These are phyloP conservation scores for Micromys minutus DNA, from an alignment of 2,113 vertebrate genomes.

Conservation along the genomic window DNA sequence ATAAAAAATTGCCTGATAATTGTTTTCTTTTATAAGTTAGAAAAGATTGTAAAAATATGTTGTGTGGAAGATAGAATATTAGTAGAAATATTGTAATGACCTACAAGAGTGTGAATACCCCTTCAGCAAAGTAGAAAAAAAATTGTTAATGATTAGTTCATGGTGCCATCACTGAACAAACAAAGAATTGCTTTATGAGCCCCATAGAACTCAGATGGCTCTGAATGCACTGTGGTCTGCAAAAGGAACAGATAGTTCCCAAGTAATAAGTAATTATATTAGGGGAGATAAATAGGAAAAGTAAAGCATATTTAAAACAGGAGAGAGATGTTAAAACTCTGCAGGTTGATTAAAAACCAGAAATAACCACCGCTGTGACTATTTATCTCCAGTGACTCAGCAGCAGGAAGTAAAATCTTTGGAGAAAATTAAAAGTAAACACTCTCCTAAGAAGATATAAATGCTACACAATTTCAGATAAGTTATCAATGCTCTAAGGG, in stretches of 20 bases:
- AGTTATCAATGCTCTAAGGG: conserved; percentile 27
- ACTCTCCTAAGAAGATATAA: background rate
- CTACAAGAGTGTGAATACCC: background rate
- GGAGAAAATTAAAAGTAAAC: conserved; percentile 10
- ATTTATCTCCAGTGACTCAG: conserved; percentile 1
- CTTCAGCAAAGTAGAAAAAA: background rate
- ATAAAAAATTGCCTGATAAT: background rate
- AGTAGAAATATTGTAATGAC: background rate
- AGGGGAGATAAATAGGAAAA: background rate
- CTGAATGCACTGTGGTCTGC: background rate
- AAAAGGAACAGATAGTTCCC: background rate
- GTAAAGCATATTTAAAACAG: background rate
- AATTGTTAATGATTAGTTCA: background rate
- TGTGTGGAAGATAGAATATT: background rate
- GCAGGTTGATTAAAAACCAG: background rate
- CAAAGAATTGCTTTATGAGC: background rate
- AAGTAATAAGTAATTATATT: background rate
- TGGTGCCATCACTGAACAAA: background rate
- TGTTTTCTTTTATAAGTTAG: conserved; percentile 5
- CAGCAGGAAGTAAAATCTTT: conserved; percentile 28
- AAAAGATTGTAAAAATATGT: background rate
- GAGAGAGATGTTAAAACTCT: background rate
- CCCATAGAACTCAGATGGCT: background rate
- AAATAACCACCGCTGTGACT: background rate
- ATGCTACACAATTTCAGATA: conserved; percentile 34